Conservation (phyloP, 1,140 invertebrate species). For the Micrasema minimum region DNA sequence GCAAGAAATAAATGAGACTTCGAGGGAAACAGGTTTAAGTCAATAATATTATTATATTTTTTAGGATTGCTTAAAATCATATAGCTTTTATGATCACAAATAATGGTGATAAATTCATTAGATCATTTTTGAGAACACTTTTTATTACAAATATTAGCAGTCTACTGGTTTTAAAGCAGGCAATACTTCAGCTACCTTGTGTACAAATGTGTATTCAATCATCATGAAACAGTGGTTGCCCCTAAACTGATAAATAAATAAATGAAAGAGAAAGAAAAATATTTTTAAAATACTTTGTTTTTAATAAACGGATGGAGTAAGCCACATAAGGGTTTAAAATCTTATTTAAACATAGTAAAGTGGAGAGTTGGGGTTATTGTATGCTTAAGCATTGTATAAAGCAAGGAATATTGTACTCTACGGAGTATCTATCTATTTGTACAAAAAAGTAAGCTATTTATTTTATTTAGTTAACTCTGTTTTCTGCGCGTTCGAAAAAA, state of each 20-base stretch:
- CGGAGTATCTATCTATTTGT: neutral
- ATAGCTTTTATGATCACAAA: too few species aligned
- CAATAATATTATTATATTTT: neutral
- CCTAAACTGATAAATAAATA: neutral
- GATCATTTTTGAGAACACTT: too few species aligned
- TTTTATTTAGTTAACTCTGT: too few species aligned
- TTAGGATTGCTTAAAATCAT: neutral
- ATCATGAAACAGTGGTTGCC: neutral
- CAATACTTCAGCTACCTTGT: neutral
- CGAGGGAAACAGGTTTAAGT: neutral
- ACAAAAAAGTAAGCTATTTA: neutral
- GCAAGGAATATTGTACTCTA: neutral
- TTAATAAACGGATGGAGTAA: neutral
- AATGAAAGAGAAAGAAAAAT: neutral
- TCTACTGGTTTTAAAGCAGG: neutral
- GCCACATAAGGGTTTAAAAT: neutral
- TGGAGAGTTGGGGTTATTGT: neutral
- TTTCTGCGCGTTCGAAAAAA: too few species aligned
- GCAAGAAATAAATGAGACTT: neutral
- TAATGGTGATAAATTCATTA: too few species aligned
- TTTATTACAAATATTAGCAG: too few species aligned
- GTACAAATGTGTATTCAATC: neutral
- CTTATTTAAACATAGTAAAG: neutral
- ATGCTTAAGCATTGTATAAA: neutral
- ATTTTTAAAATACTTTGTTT: neutral